Percentiles rank a stretch among this genome's conserved stretches.
phyloP scores from a whole-genome alignment of 2,888 invertebrate species.

The Phragmatobia fuliginosa region DNA sequence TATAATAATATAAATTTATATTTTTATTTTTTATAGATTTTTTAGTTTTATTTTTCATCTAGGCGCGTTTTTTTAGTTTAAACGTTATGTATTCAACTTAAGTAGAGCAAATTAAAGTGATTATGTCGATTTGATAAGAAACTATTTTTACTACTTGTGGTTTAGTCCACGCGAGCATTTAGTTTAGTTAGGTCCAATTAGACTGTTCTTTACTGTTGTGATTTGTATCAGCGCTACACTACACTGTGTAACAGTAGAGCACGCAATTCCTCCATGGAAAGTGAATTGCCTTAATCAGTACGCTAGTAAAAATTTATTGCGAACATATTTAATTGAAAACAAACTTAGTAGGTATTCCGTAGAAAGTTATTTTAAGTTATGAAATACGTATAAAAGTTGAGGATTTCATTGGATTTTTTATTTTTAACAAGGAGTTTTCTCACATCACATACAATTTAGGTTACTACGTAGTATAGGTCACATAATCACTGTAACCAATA shows the following conservation, averaged over 20 bases:
- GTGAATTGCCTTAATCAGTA: not conserved
- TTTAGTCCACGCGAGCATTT: not conserved
- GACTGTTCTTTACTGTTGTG: not conserved
- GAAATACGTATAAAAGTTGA: not conserved
- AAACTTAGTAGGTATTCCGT: not conserved
- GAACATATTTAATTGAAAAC: not conserved
- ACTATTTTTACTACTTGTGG: not conserved
- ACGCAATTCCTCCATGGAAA: not conserved
- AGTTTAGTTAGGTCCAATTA: not conserved
- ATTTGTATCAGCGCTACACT: constrained; percentile 26
- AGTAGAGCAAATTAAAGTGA: not conserved
- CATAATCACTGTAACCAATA: too few species aligned
- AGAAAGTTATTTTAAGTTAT: not conserved
- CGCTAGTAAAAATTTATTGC: not conserved
- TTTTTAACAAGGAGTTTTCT: too few species aligned
- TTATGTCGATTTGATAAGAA: not conserved
- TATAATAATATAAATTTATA: too few species aligned
- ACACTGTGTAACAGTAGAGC: not conserved
- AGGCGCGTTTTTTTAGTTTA: too few species aligned
- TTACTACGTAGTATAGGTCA: too few species aligned
- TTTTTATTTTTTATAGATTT: too few species aligned
- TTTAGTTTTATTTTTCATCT: too few species aligned
- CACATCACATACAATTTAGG: too few species aligned
- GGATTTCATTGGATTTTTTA: not conserved
- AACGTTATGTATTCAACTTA: not conserved